phyloP scores from a whole-genome alignment of 1,140 invertebrate species.

The Neuroterus valhalla region DNA sequence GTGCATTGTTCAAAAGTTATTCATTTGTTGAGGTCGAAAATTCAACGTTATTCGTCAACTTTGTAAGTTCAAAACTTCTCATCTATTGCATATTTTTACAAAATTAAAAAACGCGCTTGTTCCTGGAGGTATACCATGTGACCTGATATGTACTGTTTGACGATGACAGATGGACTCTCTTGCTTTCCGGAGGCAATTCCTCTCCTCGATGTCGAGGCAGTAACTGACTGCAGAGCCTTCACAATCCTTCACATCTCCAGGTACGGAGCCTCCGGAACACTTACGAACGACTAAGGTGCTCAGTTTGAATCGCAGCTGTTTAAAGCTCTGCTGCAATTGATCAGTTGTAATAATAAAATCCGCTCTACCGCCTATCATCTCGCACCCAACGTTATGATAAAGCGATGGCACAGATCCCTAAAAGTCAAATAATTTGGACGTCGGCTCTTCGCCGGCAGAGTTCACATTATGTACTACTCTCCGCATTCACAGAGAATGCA shows the following conservation, averaged over 20 bases:
- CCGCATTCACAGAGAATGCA: conserved; percentile 62
- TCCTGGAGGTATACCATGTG: not conserved
- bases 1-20: too few relatives aligned
- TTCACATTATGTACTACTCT: conserved; percentile 60
- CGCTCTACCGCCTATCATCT: conserved; percentile 46
- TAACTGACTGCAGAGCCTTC: not conserved
- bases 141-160: conserved; percentile 7
- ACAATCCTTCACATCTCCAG: not conserved
- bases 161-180: conserved; percentile 42
- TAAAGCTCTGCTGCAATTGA: not conserved
- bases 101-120: not conserved
- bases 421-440: conserved; percentile 40
- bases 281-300: not conserved
- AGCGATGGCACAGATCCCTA: conserved; percentile 39
- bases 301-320: conserved; percentile 23
- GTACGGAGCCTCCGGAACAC: not conserved
- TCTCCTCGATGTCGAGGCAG: not conserved
- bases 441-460: conserved; percentile 55
- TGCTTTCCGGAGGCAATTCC: conserved; percentile 21
- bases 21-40: too few relatives aligned
- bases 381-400: conserved; percentile 42
- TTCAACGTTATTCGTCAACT: too few relatives aligned
- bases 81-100: conserved; percentile 66
- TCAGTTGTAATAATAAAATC: not conserved
- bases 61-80: too few relatives aligned